A percentile compares a stretch with the other conserved stretches of the same genome.
Conservation (phyloP, 2,113 vertebrate genomes). For the Cygnus atratus region DNA sequence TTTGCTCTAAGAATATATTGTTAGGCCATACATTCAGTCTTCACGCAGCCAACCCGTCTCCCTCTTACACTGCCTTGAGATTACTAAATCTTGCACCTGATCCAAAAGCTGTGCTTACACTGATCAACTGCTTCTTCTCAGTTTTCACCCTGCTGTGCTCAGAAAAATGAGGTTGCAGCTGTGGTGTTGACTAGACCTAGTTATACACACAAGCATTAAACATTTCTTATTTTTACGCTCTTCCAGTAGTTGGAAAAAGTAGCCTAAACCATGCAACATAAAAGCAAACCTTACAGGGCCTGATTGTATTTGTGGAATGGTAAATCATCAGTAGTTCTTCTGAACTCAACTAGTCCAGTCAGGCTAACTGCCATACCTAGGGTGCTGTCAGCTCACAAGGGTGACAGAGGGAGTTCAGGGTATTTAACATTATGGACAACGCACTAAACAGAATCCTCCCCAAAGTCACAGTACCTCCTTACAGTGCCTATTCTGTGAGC, state of each 20-base stretch:
- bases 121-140: neutral
- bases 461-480: neutral
- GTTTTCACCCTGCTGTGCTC: neutral
- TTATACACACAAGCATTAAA: neutral
- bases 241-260: constrained; percentile 15
- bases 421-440: neutral
- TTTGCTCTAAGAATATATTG: neutral
- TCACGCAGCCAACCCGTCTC: neutral
- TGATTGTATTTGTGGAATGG: constrained; percentile 1
- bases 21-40: neutral
- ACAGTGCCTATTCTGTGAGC: neutral
- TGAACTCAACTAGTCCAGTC: neutral
- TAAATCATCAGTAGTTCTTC: constrained; percentile 11
- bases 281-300: constrained; percentile 11
- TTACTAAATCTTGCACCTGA: neutral
- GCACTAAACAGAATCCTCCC: neutral
- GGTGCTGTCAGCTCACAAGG: neutral
- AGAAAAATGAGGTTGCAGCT: neutral
- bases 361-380: neutral
- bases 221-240: neutral
- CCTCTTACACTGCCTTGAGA: neutral
- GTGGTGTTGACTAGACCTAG: neutral
- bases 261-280: constrained; percentile 18
- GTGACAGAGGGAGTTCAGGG: neutral
- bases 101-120: neutral